phyloP scores from a whole-genome alignment of 2,888 invertebrate species.

The Tenthredo scrophulariae region DNA sequence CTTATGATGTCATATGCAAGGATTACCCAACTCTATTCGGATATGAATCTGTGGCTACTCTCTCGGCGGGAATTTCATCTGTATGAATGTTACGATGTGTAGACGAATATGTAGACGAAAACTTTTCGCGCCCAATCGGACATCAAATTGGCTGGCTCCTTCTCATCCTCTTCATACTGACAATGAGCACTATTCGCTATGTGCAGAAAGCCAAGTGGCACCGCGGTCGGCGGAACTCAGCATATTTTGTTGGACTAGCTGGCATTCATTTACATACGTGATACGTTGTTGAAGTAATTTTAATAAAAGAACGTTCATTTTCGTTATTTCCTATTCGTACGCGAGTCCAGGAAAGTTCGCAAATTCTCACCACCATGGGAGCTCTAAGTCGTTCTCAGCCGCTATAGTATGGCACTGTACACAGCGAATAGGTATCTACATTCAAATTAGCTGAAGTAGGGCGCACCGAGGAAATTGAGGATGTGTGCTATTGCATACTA shows the following conservation, averaged over 20 bases:
- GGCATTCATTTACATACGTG: too few species aligned
- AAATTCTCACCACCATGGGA: too few species aligned
- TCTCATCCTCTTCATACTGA: background rate
- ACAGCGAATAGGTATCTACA: background rate
- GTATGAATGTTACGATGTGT: too few species aligned
- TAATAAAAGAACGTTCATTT: too few species aligned
- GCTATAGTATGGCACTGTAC: too few species aligned
- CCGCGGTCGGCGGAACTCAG: too few species aligned
- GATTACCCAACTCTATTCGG: slow-evolving; percentile 9
- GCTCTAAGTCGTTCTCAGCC: too few species aligned
- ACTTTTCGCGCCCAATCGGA: background rate
- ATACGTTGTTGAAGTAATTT: too few species aligned
- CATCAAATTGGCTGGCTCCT: background rate
- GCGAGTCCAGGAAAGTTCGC: too few species aligned
- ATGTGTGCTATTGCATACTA: background rate
- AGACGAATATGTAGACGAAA: background rate
- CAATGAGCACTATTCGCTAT: background rate
- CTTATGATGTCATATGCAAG: slow-evolving; percentile 11
- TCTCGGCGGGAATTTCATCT: background rate
- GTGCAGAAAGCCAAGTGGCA: too few species aligned
- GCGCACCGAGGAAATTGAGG: background rate
- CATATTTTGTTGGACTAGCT: too few species aligned
- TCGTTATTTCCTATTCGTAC: too few species aligned
- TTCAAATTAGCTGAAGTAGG: background rate
- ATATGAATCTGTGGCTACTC: background rate